Conservation (phyloP, 2,888 invertebrate species). For the Epiblema foenella region DNA sequence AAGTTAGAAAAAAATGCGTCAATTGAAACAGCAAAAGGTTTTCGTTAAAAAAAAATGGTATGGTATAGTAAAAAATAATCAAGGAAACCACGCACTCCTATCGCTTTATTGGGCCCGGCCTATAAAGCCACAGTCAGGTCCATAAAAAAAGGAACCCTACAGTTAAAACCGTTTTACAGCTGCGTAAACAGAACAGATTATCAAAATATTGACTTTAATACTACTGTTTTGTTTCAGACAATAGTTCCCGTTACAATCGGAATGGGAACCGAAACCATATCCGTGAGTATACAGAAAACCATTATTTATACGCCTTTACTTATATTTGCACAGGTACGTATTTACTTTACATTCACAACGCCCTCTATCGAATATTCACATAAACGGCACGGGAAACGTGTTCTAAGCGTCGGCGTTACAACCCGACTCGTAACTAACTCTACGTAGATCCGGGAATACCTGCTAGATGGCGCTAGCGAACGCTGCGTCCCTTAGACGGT, state of each 20-base stretch:
- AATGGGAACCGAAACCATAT: constrained; percentile 73
- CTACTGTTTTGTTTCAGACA: constrained; percentile 67
- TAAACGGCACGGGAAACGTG: constrained; percentile 45
- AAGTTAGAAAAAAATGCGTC: too few relatives aligned
- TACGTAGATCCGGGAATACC: constrained; percentile 28
- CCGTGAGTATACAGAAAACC: constrained; percentile 70
- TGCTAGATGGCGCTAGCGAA: constrained; percentile 44
- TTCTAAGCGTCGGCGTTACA: background rate
- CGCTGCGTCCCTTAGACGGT: constrained; percentile 8
- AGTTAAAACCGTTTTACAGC: background rate
- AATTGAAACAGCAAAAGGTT: too few relatives aligned
- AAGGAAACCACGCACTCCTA: too few relatives aligned
- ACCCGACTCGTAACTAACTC: constrained; percentile 21
- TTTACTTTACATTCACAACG: constrained; percentile 51
- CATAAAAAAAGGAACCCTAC: background rate
- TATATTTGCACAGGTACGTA: background rate
- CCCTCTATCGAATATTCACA: constrained; percentile 62
- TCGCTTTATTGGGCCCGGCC: too few relatives aligned
- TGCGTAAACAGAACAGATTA: background rate
- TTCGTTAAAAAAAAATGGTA: too few relatives aligned
- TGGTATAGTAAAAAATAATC: too few relatives aligned
- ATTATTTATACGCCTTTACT: constrained; percentile 9
- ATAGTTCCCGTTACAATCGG: constrained; percentile 61
- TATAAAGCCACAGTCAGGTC: too few relatives aligned
- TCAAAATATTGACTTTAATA: background rate